A percentile compares a stretch with the other conserved stretches of the same genome.
phyloP scores from a whole-genome alignment of 2,888 invertebrate species.

The Hybos culiciformis region DNA sequence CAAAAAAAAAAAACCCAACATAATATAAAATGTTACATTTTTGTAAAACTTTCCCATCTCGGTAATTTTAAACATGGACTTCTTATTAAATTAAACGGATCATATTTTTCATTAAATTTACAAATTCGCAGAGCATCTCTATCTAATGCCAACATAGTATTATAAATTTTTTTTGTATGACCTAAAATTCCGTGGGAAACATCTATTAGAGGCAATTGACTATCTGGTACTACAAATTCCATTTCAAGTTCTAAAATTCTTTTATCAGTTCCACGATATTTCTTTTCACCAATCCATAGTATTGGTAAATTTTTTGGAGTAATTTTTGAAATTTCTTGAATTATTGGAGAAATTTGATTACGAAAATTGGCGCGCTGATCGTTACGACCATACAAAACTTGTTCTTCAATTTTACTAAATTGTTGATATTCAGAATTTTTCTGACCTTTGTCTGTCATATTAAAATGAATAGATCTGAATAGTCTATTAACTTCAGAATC shows the following conservation, averaged over 20 bases:
- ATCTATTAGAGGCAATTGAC: constrained; percentile 27
- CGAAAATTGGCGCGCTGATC: constrained; percentile 27
- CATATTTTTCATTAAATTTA: constrained; percentile 22
- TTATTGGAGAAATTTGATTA: constrained; percentile 27
- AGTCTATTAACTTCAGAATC: constrained; percentile 30
- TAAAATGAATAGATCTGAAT: constrained; percentile 31
- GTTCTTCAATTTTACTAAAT: constrained; percentile 22
- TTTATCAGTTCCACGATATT: constrained; percentile 29
- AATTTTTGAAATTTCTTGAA: constrained; percentile 26
- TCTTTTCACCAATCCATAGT: constrained; percentile 31
- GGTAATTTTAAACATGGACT: constrained; percentile 25
- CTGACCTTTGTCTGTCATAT: constrained; percentile 18
- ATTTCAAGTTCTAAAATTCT: constrained; percentile 27
- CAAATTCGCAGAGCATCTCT: constrained; percentile 24
- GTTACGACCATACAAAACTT: constrained; percentile 26
- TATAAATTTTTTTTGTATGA: constrained; percentile 26
- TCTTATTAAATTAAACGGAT: constrained; percentile 27
- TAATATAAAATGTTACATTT: background rate
- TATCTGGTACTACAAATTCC: constrained; percentile 28
- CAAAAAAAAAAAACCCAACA: background rate
- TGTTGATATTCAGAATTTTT: constrained; percentile 8
- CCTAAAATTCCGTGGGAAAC: constrained; percentile 30
- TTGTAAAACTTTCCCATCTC: constrained; percentile 1
- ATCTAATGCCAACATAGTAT: constrained; percentile 25
- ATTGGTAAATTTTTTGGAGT: constrained; percentile 23